These are phyloP conservation scores for Hozukius guyotensis DNA, from an alignment of 2,797 vertebrate species.

Conservation along the genomic window DNA sequence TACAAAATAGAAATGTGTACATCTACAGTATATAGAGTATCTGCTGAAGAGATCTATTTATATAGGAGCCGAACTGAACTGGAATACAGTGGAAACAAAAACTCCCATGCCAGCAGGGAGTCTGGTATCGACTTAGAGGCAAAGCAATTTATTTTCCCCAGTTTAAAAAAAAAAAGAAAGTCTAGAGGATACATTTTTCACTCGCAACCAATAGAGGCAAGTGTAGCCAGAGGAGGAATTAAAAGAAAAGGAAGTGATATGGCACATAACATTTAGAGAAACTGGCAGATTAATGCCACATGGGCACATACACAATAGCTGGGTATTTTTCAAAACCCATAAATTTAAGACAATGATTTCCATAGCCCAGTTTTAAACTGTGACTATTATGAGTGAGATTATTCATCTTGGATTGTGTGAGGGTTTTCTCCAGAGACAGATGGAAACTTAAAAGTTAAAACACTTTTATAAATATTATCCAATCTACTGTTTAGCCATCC, in stretches of 20 bases:
- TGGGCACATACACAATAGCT: background rate
- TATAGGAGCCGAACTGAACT: slow-evolving; percentile 2
- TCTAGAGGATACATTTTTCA: slow-evolving; percentile 13
- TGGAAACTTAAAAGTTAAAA: background rate
- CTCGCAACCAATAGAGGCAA: slow-evolving; percentile 6
- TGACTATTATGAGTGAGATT: background rate
- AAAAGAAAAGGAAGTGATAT: slow-evolving; percentile 16
- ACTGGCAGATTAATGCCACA: background rate
- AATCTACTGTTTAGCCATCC: background rate
- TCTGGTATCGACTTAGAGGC: slow-evolving; percentile 7
- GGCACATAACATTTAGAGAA: background rate
- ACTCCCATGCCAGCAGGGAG: slow-evolving; percentile 13
- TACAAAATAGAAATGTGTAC: background rate
- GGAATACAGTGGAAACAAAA: slow-evolving; percentile 14
- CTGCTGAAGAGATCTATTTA: slow-evolving; percentile 10
- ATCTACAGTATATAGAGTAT: background rate
- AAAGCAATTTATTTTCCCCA: slow-evolving; percentile 34
- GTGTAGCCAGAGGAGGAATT: slow-evolving; percentile 7
- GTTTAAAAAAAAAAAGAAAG: background rate
- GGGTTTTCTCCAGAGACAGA: background rate
- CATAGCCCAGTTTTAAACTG: background rate
- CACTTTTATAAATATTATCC: background rate
- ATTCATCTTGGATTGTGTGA: background rate
- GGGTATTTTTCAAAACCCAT: background rate
- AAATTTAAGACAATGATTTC: background rate